These are phyloP conservation scores for Lycocorax pyrrhopterus DNA, from an alignment of 2,113 vertebrate species.

Conservation along the genomic window DNA sequence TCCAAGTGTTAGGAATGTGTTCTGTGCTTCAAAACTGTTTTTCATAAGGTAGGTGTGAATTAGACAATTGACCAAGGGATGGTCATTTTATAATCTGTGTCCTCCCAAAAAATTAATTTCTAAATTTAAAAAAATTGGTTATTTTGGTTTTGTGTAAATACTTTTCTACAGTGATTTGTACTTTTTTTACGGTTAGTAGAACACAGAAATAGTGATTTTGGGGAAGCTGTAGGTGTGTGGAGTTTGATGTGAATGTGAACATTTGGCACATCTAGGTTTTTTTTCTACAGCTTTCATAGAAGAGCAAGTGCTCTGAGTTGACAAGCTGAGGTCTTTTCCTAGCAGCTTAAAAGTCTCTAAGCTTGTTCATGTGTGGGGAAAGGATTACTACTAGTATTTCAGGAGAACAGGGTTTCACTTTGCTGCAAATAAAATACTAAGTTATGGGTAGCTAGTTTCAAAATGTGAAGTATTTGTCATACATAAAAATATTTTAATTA, in stretches of 20 bases:
- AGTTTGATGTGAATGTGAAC: not conserved
- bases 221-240: not conserved
- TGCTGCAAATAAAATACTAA: not conserved
- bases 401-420: not conserved
- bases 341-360: not conserved
- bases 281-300: not conserved
- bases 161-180: not conserved
- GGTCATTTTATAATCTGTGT: not conserved
- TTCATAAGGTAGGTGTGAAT: not conserved
- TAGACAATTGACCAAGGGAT: not conserved
- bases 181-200: not conserved
- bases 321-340: not conserved
- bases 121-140: rapidly evolving
- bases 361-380: not conserved
- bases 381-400: not conserved
- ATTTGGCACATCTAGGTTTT: not conserved
- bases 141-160: not conserved
- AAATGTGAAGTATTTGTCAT: not conserved
- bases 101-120: not conserved
- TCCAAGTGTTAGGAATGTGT: not conserved
- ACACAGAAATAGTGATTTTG: not conserved
- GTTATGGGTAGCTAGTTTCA: not conserved
- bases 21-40: not conserved
- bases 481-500: not conserved
- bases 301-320: not conserved